Conservation (phyloP, 2,113 vertebrate genomes). For the Nibea coibor region DNA sequence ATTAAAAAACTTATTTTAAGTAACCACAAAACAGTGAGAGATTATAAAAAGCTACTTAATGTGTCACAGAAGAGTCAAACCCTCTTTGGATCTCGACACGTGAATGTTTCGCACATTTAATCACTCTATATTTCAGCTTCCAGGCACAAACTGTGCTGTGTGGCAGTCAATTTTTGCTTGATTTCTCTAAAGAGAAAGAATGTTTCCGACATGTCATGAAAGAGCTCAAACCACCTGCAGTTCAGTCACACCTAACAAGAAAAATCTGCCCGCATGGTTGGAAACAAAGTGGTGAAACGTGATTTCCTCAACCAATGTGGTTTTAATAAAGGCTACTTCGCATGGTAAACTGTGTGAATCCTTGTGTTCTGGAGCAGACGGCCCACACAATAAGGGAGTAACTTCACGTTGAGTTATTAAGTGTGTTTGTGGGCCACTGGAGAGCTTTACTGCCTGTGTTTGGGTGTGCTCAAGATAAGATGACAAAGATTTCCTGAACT, state of each 20-base stretch:
- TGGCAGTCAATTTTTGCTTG: too few species aligned
- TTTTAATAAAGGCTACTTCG: neutral
- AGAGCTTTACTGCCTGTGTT: neutral
- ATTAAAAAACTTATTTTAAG: too few species aligned
- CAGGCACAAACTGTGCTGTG: neutral
- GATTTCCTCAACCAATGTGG: neutral
- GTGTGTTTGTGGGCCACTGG: neutral
- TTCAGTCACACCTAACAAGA: neutral
- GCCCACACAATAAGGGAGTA: constrained; percentile 6
- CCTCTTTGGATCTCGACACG: neutral
- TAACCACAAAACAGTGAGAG: neutral
- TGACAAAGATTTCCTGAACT: constrained; percentile 30
- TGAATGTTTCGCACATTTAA: neutral
- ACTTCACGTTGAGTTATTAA: neutral
- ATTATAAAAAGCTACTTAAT: neutral
- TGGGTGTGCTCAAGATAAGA: constrained; percentile 23
- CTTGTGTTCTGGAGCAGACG: neutral
- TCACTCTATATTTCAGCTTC: neutral
- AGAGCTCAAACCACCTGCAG: neutral
- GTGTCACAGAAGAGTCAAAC: neutral
- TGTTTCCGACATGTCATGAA: neutral
- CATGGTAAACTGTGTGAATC: neutral
- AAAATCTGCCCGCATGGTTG: neutral
- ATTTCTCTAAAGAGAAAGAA: neutral
- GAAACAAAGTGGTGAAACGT: neutral